Percentiles rank a stretch among this genome's conserved stretches.
phyloP scores from a whole-genome alignment of 2,797 vertebrate genomes.

The Pterois miles region DNA sequence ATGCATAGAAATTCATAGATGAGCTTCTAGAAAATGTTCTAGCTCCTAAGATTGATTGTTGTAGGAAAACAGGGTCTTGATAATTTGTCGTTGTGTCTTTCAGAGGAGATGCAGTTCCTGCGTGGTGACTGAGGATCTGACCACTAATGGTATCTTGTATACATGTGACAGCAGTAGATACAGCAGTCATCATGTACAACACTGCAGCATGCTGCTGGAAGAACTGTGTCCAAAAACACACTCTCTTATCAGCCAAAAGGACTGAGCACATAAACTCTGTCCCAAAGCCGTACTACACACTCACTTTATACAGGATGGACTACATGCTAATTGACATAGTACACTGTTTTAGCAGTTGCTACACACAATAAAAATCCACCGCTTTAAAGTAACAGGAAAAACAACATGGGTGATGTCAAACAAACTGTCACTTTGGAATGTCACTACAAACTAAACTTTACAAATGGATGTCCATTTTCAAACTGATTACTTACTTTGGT shows the following conservation, averaged over 20 bases:
- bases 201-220: not conserved
- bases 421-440: not conserved
- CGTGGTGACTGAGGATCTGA: conserved; percentile 44
- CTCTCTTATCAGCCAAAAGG: not conserved
- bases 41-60: not conserved
- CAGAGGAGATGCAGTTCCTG: conserved; percentile 46
- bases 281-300: not conserved
- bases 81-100: conserved; percentile 26
- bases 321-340: not conserved
- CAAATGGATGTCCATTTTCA: not conserved
- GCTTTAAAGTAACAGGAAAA: not conserved
- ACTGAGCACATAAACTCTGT: not conserved
- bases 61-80: not conserved
- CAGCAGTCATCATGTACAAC: not conserved
- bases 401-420: not conserved
- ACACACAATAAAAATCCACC: not conserved
- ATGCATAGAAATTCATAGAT: accelerated
- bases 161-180: not conserved
- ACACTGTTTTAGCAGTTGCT: not conserved
- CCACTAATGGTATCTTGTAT: conserved; percentile 52
- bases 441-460: not conserved
- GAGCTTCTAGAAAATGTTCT: not conserved
- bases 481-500: not conserved
- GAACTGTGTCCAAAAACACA: not conserved
- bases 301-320: not conserved